A percentile compares a stretch with the other conserved stretches of the same genome.
Conservation (phyloP, 2,113 vertebrate species). For the Ptilonorhynchus violaceus region DNA sequence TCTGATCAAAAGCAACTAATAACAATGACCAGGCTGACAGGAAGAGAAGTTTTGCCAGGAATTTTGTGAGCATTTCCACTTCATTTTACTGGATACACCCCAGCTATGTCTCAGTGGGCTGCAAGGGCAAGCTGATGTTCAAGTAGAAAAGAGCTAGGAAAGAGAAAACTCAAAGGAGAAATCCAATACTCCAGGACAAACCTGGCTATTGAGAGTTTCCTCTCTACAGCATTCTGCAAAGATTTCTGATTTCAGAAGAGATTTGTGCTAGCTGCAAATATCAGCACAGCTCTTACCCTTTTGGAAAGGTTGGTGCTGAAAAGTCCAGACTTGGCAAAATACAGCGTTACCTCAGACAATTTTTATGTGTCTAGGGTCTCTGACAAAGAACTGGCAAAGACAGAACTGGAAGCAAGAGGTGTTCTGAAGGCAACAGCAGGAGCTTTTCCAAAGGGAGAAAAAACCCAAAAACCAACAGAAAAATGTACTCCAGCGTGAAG, state of each 20-base stretch:
- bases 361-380: neutral
- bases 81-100: neutral
- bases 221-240: neutral
- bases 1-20: neutral
- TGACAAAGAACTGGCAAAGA: neutral
- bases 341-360: neutral
- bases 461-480: neutral
- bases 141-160: neutral
- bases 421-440: neutral
- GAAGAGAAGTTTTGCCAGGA: neutral
- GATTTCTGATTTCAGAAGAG: neutral
- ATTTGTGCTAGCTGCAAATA: neutral
- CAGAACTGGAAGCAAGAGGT: neutral
- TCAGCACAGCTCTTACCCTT: neutral
- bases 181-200: neutral
- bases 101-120: neutral
- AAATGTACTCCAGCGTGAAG: neutral
- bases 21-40: neutral
- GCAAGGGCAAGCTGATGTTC: neutral
- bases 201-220: neutral
- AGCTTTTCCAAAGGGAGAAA: neutral
- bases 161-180: neutral
- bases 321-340: neutral
- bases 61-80: neutral
- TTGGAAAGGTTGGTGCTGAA: neutral